Base-by-base conservation (phyloP, 2,797 vertebrate genomes). In the Thunnus albacares region DNA sequence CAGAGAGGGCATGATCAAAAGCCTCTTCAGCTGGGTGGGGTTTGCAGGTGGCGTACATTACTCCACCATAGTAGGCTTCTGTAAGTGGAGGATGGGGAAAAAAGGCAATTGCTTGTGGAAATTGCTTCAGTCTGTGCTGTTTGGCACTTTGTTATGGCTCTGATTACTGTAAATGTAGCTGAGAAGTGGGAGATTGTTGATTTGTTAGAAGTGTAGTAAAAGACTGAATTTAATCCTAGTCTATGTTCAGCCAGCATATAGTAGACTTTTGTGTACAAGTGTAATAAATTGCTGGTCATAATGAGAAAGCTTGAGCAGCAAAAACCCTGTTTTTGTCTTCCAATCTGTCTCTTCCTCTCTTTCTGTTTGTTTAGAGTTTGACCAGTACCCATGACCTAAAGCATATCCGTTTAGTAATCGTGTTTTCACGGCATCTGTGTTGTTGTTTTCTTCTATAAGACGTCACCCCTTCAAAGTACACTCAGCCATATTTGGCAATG, bases 21-120 rank as follows among this genome's bases (percentile, higher is more conserved):
- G 79, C 51, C 66, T 88, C 71, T 81, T 77, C 28, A 28, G 62
- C 43, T 75, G 79, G 89, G 80, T 89, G 89, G 79, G 75, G 90
- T 91, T 79, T 81, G 83, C 88, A 89, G 89, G 88, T 90, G 90
- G 77, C 26, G 7, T 12, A 59, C 67, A 82, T 85, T 83, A 81
- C 57, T 60, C 63, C 33, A 43, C 79, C 79, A 77, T 68, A 69
- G 64, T 49, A 28, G 56, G 61, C 69, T 77, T 73, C 59, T 77
- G 56, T 74, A 80, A 81, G 73, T 63, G 66, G 71, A 79, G 45
- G 33, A 72, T 33, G 55, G 71, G 53, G 5, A 43, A 14, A 14
- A 30, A 9, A 33, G 57, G 49, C 73, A 64, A 60, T 60, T 33
- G 30, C 30, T 33, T 33, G 71, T 81, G 80, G 74, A 89, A 71